A percentile compares a stretch with the other conserved stretches of the same genome.
phyloP scores from a whole-genome alignment of 1,140 invertebrate genomes.

The Drosophila elegans region DNA sequence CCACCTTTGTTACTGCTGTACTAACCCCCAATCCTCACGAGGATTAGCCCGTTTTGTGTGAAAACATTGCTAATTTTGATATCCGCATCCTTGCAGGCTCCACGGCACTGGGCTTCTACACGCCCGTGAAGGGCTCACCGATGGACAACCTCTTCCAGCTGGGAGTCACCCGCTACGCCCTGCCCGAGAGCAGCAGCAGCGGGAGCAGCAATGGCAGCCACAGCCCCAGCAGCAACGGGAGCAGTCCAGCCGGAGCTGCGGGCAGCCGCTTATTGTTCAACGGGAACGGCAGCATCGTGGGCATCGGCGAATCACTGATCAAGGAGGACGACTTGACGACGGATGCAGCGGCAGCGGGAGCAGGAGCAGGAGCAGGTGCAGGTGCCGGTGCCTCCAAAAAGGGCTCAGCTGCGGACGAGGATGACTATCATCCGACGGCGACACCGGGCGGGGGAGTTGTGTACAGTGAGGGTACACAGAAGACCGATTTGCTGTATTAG shows the following conservation, averaged over 20 bases:
- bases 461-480: slow-evolving; percentile 87
- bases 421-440: slow-evolving; percentile 85
- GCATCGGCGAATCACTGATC: slow-evolving; percentile 60
- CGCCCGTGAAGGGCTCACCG: slow-evolving; percentile 87
- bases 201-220: slow-evolving; percentile 41
- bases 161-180: slow-evolving; percentile 86
- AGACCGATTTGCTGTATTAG: slow-evolving; percentile 88
- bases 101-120: slow-evolving; percentile 87
- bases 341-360: neutral
- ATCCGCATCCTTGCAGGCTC: slow-evolving; percentile 69
- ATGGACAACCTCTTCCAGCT: slow-evolving; percentile 87
- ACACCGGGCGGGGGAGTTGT: slow-evolving; percentile 86
- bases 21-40: neutral
- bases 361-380: slow-evolving; percentile 9
- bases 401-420: slow-evolving; percentile 42
- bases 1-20: slow-evolving; percentile 29
- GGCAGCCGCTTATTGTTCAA: slow-evolving; percentile 34
- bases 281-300: slow-evolving; percentile 61
- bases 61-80: neutral
- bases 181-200: slow-evolving; percentile 53
- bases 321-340: slow-evolving; percentile 30
- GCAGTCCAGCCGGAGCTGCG: slow-evolving; percentile 41
- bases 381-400: slow-evolving; percentile 43
- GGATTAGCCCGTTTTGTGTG: slow-evolving; percentile 6
- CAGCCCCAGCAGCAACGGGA: slow-evolving; percentile 55